These are phyloP conservation scores for Numenius arquata DNA, from an alignment of 2,113 vertebrate genomes.

Conservation along the genomic window DNA sequence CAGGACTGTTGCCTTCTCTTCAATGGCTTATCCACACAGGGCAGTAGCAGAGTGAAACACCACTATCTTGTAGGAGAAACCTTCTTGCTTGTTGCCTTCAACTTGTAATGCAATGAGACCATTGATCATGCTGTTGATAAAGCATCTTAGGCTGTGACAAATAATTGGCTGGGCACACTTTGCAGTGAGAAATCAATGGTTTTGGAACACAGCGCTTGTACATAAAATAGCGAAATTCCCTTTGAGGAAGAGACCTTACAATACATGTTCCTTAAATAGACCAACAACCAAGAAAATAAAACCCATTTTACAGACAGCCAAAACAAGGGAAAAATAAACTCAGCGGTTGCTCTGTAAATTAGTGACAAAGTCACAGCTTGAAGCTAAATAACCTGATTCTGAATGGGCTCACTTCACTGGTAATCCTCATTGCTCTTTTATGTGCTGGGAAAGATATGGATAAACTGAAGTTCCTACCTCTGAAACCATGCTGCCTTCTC, in stretches of 20 bases:
- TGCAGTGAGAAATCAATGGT: not conserved
- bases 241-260: not conserved
- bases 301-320: not conserved
- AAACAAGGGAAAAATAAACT: not conserved
- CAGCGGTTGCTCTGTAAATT: not conserved
- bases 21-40: not conserved
- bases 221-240: not conserved
- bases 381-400: not conserved
- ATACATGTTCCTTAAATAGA: not conserved
- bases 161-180: not conserved
- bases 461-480: not conserved
- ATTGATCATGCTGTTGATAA: not conserved
- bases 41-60: not conserved
- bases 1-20: not conserved
- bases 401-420: not conserved
- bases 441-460: not conserved
- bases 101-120: not conserved
- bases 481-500: not conserved
- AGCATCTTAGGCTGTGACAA: conserved; percentile 2
- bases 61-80: not conserved
- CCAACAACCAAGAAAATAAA: not conserved
- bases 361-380: not conserved
- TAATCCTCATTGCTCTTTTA: not conserved
- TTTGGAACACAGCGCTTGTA: not conserved
- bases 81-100: not conserved